A percentile compares a stretch with the other conserved stretches of the same genome.
Conservation (phyloP, 30 jellyfish, hydroid and myxozoan species). For the Chrysaora quinquecirrha region DNA sequence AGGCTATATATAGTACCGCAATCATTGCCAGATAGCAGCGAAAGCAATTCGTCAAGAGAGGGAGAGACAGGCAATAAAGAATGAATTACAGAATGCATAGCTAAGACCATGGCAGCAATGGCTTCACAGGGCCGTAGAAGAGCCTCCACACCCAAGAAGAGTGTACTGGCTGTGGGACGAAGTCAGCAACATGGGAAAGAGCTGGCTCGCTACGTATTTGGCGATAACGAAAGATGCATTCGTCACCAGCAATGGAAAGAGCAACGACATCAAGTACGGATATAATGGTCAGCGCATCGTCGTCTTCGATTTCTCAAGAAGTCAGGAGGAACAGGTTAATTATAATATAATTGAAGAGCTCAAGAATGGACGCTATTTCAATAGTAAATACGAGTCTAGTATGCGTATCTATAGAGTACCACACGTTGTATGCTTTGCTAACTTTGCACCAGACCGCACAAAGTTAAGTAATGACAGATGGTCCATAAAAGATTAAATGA, state of each 20-base stretch:
- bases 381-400: constrained; percentile 7
- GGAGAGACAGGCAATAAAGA: background rate
- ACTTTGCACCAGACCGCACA: no score
- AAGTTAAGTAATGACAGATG: no score
- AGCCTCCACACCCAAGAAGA: background rate
- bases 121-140: background rate
- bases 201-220: constrained; percentile 5
- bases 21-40: background rate
- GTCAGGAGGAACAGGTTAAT: constrained; percentile 15
- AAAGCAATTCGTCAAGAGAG: background rate
- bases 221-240: background rate
- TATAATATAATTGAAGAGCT: background rate
- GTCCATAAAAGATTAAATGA: no score
- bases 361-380: constrained; percentile 9
- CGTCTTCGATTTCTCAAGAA: constrained; percentile 21
- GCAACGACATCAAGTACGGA: constrained; percentile 21
- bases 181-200: constrained; percentile 20
- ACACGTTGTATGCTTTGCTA: no score
- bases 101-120: constrained; percentile 1
- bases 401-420: no score
- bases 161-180: constrained; percentile 10
- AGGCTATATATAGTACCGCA: background rate
- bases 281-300: constrained; percentile 1
- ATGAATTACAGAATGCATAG: background rate
- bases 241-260: background rate